Conservation (phyloP, 2,888 invertebrate species). For the Oasisia sp. region DNA sequence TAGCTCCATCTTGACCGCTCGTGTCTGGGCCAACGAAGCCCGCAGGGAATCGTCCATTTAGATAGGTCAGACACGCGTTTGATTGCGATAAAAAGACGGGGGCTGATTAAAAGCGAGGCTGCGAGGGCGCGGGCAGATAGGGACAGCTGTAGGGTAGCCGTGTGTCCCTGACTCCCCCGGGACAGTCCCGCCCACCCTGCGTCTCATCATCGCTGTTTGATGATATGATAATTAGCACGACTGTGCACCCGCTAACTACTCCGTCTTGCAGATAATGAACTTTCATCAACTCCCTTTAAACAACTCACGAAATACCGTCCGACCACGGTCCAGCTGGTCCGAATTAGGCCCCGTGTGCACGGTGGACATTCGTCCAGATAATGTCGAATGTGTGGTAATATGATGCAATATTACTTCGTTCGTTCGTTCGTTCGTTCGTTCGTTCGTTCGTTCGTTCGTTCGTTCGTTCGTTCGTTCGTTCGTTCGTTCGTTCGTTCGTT, state of each 20-base stretch:
- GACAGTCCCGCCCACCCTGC: not conserved
- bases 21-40: not conserved
- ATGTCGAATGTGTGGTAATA: not conserved
- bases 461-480: constrained; percentile 35
- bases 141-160: not conserved
- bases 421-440: constrained; percentile 27
- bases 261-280: not conserved
- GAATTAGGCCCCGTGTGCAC: not conserved
- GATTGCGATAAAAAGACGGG: constrained; percentile 9
- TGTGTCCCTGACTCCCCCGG: not conserved
- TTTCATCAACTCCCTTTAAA: not conserved
- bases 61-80: not conserved
- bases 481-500: constrained; percentile 33
- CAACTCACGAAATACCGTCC: not conserved
- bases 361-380: not conserved
- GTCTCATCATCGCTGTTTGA: not conserved
- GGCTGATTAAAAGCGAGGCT: not conserved
- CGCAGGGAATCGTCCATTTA: not conserved
- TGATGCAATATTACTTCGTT: too few species aligned
- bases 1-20: not conserved
- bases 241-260: not conserved
- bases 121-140: not conserved
- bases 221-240: constrained; percentile 5
- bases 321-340: not conserved
- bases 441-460: constrained; percentile 30